Evolutionary conservation across 2,888 invertebrate genomes (phyloP), one percentile per base, ranked within the genome.

Genomic region (Ochlodes sylvanus): DNA sequence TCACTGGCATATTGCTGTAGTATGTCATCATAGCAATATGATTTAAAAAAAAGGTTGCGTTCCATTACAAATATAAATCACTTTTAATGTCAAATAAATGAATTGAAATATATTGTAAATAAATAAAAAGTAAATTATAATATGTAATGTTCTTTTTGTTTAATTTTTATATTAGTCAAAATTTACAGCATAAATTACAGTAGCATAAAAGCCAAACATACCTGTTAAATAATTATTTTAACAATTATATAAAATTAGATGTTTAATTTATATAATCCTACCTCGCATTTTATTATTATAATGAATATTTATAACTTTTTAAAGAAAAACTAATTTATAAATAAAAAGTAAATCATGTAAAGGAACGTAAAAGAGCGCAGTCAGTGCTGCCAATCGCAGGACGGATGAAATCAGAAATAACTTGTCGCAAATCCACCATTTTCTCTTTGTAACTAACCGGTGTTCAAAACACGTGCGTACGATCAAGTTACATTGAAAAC

Each of bases 371-470:
- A 27, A 63, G 68, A 68, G 34, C 41, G 38, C 82, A 83, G 79
- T 82, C 81, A 83, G 79, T 83, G 79, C 79, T 88, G 82, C 89
- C 89, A 90, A 83, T 78, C 63, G 66, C 61, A 73, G 79, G 78
- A 81, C 77, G 77, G 77, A 84, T 84, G 87, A 85, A 82, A 81
- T 84, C 87, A 87, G 87, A 90, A 89, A 90, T 90, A 88, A 88
- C 87, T 90, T 87, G 85, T 93, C 92, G 89, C 79, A 86, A 86
- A 84, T 89, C 94, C 90, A 91, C 95, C 95, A 95, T 95, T 94
- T 95, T 95, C 94, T 93, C 94, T 95, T 94, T 93, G 92, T 94
- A 92, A 88, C 93, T 90, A 91, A 92, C 94, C 94, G 94, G 94
- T 93, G 94, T 92, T 87, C 92, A 93, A 94, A 94, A 94, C 94